Percentiles rank a stretch among this genome's conserved stretches.
These are phyloP conservation scores for Stratiolaelaps scimitus DNA, from an alignment of 1,140 invertebrate species.

Conservation along the genomic window DNA sequence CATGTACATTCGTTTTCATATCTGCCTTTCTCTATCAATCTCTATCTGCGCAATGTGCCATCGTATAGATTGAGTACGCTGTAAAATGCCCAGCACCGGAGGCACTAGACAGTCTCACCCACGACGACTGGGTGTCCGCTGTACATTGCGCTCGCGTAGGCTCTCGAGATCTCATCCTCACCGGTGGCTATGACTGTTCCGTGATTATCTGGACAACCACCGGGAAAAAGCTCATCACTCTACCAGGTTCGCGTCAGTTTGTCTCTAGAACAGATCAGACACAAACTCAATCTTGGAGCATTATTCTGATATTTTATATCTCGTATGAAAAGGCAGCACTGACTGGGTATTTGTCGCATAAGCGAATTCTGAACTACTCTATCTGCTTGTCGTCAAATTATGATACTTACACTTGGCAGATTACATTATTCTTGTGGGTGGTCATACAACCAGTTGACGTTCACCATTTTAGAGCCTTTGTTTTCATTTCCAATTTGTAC, in stretches of 20 bases:
- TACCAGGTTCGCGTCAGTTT: background rate
- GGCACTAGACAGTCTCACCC: background rate
- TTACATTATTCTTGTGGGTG: no score
- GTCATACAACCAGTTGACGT: no score
- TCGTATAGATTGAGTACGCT: conserved; percentile 7
- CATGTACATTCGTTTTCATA: background rate
- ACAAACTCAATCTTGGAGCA: no score
- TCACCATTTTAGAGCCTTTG: no score
- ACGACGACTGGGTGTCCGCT: conserved; percentile 17
- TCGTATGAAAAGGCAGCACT: no score
- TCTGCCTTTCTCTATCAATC: background rate
- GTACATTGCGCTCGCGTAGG: background rate
- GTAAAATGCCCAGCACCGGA: conserved; percentile 11
- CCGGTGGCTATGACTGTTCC: conserved; percentile 13
- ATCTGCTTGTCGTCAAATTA: no score
- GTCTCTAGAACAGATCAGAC: no score
- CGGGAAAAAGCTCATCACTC: conserved; percentile 9
- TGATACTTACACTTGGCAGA: no score
- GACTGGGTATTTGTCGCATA: no score
- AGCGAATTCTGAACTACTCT: no score
- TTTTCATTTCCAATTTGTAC: no score
- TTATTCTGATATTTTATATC: no score
- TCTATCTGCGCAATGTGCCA: background rate
- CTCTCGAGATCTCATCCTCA: conserved; percentile 10
- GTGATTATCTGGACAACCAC: background rate